Percentiles rank a stretch among this genome's conserved stretches.
Conservation (phyloP, 2,797 vertebrate genomes). For the Spondyliosoma cantharus region DNA sequence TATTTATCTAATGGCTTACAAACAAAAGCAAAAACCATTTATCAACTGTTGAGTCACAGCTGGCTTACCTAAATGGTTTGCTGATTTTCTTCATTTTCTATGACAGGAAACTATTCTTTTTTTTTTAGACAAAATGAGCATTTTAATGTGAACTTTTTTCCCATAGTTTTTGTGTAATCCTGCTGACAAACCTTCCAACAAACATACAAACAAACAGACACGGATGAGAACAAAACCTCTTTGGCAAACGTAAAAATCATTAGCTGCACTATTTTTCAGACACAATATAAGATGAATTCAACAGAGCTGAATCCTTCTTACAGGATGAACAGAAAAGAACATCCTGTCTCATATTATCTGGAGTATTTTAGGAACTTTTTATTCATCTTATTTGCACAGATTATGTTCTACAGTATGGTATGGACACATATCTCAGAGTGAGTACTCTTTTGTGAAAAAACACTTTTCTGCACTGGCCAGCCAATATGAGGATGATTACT, state of each 20-base stretch:
- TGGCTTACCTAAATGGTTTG: too few species aligned
- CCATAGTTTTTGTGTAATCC: too few species aligned
- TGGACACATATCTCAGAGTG: background rate
- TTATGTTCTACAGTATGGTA: constrained; percentile 3
- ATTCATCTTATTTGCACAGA: background rate
- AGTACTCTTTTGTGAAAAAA: background rate
- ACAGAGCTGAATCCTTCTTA: background rate
- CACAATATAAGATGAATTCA: background rate
- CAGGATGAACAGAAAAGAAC: background rate
- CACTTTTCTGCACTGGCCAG: background rate
- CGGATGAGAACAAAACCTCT: too few species aligned
- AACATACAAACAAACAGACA: too few species aligned
- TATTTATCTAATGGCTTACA: too few species aligned
- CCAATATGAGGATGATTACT: background rate
- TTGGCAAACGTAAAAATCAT: background rate
- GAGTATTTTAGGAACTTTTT: background rate
- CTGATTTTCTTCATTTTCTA: too few species aligned
- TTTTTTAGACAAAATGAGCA: too few species aligned
- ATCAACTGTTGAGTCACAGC: too few species aligned
- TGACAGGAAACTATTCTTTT: too few species aligned
- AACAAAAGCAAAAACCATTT: too few species aligned
- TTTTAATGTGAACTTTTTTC: background rate
- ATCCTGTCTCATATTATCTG: background rate
- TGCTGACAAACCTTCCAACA: too few species aligned
- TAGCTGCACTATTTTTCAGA: background rate